Base-by-base conservation (phyloP, 2,888 invertebrate genomes). In the Cancer borealis region DNA sequence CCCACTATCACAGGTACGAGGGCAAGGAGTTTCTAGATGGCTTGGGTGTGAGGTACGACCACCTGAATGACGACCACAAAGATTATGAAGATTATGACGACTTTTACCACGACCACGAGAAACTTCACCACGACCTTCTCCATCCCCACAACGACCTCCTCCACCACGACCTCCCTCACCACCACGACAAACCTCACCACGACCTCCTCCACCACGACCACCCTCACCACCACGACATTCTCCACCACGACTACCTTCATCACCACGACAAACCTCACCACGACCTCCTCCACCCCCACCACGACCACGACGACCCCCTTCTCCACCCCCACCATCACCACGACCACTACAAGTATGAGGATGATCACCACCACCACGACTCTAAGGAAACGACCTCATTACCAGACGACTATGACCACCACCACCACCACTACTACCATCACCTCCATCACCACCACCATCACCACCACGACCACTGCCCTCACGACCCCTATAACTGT, bases 1-100 rank as follows among this genome's bases (percentile, higher is more conserved):
- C 10, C 39, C 92, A 39, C 39, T 46, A 93, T 30, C 93, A 93
- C 87, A 92, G 93, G 93, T 93, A 93, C 92, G 88, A 88, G 39
- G 49, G 92, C 60, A 88, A 30, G 54, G n/a, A 66, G 17, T 54
- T 54, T 54, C 14, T 54, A 14, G 54, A 54, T 12, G 54, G 54
- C 0, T 54, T 12, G 8, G 54, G 0, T 8, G 10, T 14, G 14
- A 8, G 3, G 54, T 54, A 54, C 54, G 54, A 54, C 54, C 54
- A 8, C 14, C 14, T 14, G 8, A 14, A 54, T 54, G 54, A 93
- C 92, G 87, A 60, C n/a, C 49, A 92, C 45, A 87, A 26, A 14
- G n/a, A 21, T 14, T 5, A 21, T n/a, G 17, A 66, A 5, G 66
- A 1, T 66, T 66, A 66, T 66, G 66, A 66, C 66, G 66, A 66